These are phyloP conservation scores for Odontocerum albicorne DNA, from an alignment of 2,888 invertebrate species.

Conservation along the genomic window DNA sequence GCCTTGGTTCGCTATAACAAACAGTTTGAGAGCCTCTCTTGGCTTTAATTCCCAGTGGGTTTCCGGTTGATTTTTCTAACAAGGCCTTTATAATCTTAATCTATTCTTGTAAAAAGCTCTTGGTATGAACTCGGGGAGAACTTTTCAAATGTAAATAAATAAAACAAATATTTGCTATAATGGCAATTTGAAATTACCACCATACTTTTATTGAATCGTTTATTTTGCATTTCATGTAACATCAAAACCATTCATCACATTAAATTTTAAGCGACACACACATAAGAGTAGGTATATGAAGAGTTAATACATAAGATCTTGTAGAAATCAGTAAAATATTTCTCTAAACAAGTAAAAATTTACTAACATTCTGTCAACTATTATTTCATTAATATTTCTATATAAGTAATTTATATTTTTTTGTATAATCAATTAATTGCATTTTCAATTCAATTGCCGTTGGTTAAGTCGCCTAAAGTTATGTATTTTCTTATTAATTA, in stretches of 20 bases:
- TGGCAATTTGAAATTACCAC: slow-evolving; percentile 25
- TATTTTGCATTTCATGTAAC: slow-evolving; percentile 37
- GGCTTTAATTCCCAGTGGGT: too few relatives aligned
- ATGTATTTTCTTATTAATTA: slow-evolving; percentile 25
- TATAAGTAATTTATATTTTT: slow-evolving; percentile 27
- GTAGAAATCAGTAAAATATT: slow-evolving; percentile 34
- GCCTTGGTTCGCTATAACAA: too few relatives aligned
- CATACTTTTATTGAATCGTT: slow-evolving; percentile 35
- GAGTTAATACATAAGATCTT: slow-evolving; percentile 33
- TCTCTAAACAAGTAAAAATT: slow-evolving; percentile 54
- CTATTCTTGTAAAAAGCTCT: too few relatives aligned
- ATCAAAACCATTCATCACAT: slow-evolving; percentile 37
- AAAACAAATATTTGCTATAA: slow-evolving; percentile 24
- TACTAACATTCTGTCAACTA: slow-evolving; percentile 40
- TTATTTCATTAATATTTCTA: slow-evolving; percentile 27
- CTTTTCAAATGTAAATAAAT: slow-evolving; percentile 3
- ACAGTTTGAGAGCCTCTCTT: too few relatives aligned
- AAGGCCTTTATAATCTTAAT: too few relatives aligned
- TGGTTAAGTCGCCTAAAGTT: slow-evolving; percentile 29
- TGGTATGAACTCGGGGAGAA: too few relatives aligned
- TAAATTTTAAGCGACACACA: slow-evolving; percentile 37
- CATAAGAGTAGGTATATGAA: slow-evolving; percentile 31
- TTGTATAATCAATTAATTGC: slow-evolving; percentile 32
- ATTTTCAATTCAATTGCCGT: slow-evolving; percentile 31
- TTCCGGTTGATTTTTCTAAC: too few relatives aligned